Evolutionary conservation across 1,140 invertebrate genomes (phyloP).

Genomic region (Cardiocondyla obscurior): DNA sequence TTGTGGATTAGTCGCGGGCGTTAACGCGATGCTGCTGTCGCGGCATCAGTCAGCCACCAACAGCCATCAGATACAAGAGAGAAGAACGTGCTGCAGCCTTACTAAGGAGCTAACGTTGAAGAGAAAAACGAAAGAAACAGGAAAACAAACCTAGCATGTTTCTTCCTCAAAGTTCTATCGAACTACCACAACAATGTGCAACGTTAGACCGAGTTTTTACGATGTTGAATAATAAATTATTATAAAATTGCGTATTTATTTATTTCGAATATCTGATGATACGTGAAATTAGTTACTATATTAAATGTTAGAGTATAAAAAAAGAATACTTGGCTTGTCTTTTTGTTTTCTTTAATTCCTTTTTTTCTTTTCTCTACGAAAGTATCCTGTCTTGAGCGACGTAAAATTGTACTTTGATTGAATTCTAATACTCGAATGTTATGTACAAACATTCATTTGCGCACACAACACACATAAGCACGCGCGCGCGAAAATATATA

Average conservation of each 20-base stretch:
- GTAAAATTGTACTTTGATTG: slow-evolving; percentile 74
- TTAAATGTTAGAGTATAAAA: slow-evolving; percentile 66
- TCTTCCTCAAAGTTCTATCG: slow-evolving; percentile 79
- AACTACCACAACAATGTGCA: slow-evolving; percentile 74
- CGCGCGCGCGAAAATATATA: slow-evolving; percentile 12
- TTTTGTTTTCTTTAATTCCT: slow-evolving; percentile 62
- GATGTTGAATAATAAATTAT: slow-evolving; percentile 84
- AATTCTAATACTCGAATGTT: slow-evolving; percentile 77
- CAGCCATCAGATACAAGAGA: slow-evolving; percentile 76
- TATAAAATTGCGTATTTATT: slow-evolving; percentile 84
- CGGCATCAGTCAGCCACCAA: slow-evolving; percentile 76
- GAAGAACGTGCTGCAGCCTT: slow-evolving; percentile 80
- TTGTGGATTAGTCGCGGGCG: slow-evolving; percentile 92
- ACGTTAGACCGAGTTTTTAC: slow-evolving; percentile 84
- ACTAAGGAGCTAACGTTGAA: slow-evolving; percentile 80
- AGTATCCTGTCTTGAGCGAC: slow-evolving; percentile 50
- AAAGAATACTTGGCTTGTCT: slow-evolving; percentile 51
- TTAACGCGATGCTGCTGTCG: slow-evolving; percentile 72
- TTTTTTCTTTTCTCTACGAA: slow-evolving; percentile 69
- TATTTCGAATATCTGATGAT: slow-evolving; percentile 79
- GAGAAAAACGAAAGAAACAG: slow-evolving; percentile 9
- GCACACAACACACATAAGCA: slow-evolving; percentile 12
- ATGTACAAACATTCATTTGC: slow-evolving; percentile 73
- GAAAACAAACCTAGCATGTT: slow-evolving; percentile 74
- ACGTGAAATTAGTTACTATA: slow-evolving; percentile 72